phyloP scores from a whole-genome alignment of 2,888 invertebrate genomes.

The Orchesellides sinensis region DNA sequence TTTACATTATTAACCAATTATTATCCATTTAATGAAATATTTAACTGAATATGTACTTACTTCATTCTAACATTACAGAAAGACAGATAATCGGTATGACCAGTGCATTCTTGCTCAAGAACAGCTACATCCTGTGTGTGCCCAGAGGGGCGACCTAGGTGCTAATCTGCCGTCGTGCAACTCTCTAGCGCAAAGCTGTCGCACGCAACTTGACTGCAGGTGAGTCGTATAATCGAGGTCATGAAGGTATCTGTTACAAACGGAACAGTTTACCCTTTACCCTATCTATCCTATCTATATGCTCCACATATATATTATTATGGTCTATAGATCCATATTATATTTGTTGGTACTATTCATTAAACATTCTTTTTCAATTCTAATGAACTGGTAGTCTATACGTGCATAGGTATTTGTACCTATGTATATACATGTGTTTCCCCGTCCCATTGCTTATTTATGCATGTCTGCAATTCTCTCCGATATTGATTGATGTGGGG shows the following conservation, averaged over 20 bases:
- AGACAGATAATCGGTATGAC: constrained; percentile 91
- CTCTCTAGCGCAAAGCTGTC: constrained; percentile 88
- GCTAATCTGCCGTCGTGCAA: constrained; percentile 89
- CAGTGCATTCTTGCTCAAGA: constrained; percentile 91
- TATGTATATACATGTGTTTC: background rate
- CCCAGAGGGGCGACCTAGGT: constrained; percentile 84
- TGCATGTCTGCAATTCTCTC: background rate
- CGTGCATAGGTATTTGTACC: background rate
- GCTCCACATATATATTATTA: no score
- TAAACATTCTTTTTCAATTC: no score
- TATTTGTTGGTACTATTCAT: no score
- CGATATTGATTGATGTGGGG: constrained; percentile 58
- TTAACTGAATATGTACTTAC: background rate
- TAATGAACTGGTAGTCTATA: no score
- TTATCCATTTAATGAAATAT: background rate
- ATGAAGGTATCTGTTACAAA: background rate
- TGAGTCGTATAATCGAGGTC: constrained; percentile 77
- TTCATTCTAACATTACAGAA: constrained; percentile 79
- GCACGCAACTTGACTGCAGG: constrained; percentile 91
- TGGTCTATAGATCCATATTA: no score
- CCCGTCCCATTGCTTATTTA: background rate
- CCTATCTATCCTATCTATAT: no score
- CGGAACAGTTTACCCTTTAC: no score
- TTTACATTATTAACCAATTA: no score
- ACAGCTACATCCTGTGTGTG: constrained; percentile 90